Base-by-base conservation (phyloP, 2,888 invertebrate species). In the Eristalinus aeneus region DNA sequence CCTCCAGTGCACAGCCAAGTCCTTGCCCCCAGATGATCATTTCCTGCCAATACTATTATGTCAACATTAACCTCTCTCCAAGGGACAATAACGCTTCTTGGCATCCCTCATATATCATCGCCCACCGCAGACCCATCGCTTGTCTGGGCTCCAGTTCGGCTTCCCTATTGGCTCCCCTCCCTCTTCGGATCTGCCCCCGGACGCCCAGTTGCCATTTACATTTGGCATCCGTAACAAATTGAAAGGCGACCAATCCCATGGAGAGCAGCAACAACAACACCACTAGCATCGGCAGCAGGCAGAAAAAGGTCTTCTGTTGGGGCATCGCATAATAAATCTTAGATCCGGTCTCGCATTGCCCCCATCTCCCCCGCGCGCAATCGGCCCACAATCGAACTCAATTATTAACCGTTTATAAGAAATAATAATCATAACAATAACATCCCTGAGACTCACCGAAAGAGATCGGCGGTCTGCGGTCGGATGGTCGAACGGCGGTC, bases 351-450 rank as follows among this genome's bases (percentile, higher is more conserved):
- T 54, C 22, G 53, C 31, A 31, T 67, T 64, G 34, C 58, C 20
- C 46, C 16, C 46, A 4, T 8, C 53, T 11, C 53, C 0, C 67
- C 82, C 36, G 63, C 68, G 60, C 68, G 64, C 60, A 75, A 71
- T 61, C 5, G n/a, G 2, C 27, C 2, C 27, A 27, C 27, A 27
- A 27, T 68, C 73, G 69, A 69, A 77, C 75, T 76, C 84, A 80
- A 80, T 85, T 85, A 80, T 80, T 80, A 72, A 80, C 71, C 78
- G 72, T 80, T 73, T 85, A 85, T 85, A 76, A 80, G 76, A 85
- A 80, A 85, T 85, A 85, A 80, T 73, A 85, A 81, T 85, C 85
- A 69, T 73, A 80, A 76, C 79, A 84, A 79, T 75, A 84, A 84
- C 75, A 78, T 72, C 65, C 60, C 75, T 10, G 61, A 46, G 84